Base-by-base conservation (phyloP, 2,888 invertebrate species). In the Ceraclea dissimilis region DNA sequence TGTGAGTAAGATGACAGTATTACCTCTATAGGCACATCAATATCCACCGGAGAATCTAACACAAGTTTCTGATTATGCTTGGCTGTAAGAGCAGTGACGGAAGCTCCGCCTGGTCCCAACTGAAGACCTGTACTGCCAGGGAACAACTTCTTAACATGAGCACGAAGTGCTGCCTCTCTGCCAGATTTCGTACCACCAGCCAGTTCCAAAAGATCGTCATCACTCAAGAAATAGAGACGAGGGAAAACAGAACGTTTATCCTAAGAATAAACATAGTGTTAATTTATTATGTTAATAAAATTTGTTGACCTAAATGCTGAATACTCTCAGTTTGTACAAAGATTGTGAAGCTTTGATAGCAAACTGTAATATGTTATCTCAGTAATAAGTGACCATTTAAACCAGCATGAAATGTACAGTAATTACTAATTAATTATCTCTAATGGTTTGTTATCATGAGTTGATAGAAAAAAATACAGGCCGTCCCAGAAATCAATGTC, bases 151-250 rank as follows among this genome's bases (percentile, higher is more conserved):
- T 94, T 94, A 63, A 99, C 80, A 70, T 99, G 98, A 0, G 88
- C 82, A 71, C 97, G 94, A 70, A 99, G 91, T 2, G 96, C 88
- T 0, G 76, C 76, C 17, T 72, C 74, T 13, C 76, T 72, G 6
- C 76, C 77, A 65, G 93, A 93, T 0, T 90, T 86, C 0, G 93
- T 88, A 73, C 96, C 95, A 0, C 96, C 96, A 11, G 99, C 80
- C 60, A 99, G 83, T 76, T 99, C 98, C 56, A 99, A 74, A 54
- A 99, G 78, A 72, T 99, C 99, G 67, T 99, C 99, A 68, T 99
- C 98, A 58, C 96, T 96, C 61, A 99, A 79, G 70, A 99, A 99
- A 69, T 97, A 94, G 65, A 99, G 90, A 58, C 99, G 80, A 6
- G 99, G 96, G 74, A 99, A 99, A 50, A 86, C 81, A 1, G 89